Conservation (phyloP, 2,797 vertebrate species). For the Hyperoplus immaculatus region DNA sequence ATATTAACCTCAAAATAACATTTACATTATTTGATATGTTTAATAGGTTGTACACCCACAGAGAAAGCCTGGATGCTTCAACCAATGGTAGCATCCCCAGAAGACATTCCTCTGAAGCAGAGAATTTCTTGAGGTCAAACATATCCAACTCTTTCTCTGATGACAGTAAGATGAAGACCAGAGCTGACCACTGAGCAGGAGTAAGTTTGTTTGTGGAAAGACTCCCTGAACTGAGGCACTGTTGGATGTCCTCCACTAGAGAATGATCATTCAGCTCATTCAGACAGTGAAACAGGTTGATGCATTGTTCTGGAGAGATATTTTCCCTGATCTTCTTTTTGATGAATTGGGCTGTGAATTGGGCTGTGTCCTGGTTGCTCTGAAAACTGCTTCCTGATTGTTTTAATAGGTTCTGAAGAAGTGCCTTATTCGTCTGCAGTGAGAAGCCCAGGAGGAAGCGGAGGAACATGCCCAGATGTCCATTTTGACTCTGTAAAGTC, state of each 20-base stretch:
- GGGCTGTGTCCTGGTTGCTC: slow-evolving; percentile 15
- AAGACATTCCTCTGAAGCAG: slow-evolving; percentile 21
- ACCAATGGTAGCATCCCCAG: slow-evolving; percentile 26
- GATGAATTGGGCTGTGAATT: slow-evolving; percentile 7
- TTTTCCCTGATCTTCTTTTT: slow-evolving; percentile 15
- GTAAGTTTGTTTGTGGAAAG: slow-evolving; percentile 4
- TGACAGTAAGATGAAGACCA: slow-evolving; percentile 40
- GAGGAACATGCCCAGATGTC: slow-evolving; percentile 28
- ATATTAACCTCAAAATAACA: neutral
- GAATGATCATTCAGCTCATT: too few species aligned
- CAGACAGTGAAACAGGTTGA: too few species aligned
- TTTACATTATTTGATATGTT: neutral
- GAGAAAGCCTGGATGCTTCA: neutral
- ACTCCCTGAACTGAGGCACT: neutral
- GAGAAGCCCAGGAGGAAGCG: slow-evolving; percentile 1
- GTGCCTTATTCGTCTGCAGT: slow-evolving; percentile 19
- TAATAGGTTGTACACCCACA: slow-evolving; percentile 14
- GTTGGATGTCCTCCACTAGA: too few species aligned
- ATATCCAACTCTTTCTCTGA: slow-evolving; percentile 31
- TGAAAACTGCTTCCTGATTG: neutral
- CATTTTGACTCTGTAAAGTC: slow-evolving; percentile 23
- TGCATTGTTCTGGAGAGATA: neutral
- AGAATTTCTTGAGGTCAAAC: slow-evolving; percentile 48
- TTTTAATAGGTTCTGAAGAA: slow-evolving; percentile 7
- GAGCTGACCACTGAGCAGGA: slow-evolving; percentile 33